These are phyloP conservation scores for Lamellibrachia columna DNA, from an alignment of 2,888 invertebrate species.

Conservation along the genomic window DNA sequence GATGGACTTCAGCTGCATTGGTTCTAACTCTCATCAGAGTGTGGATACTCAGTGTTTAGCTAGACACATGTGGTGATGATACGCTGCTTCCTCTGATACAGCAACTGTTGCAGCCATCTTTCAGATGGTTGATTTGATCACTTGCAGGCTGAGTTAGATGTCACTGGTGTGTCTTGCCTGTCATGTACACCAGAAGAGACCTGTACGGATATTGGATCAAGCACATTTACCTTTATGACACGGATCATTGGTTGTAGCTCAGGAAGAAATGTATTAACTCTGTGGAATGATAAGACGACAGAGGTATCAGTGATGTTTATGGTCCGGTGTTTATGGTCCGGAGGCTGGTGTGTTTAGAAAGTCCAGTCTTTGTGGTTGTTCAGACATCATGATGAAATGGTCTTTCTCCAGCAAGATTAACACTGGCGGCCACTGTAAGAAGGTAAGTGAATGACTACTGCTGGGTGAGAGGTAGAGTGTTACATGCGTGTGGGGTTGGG, in stretches of 20 bases:
- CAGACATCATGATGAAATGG: constrained; percentile 28
- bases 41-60: not conserved
- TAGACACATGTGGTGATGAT: not conserved
- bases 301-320: not conserved
- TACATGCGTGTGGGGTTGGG: no score
- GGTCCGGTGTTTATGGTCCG: not conserved
- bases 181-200: not conserved
- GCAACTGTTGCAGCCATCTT: not conserved
- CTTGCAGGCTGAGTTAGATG: no score
- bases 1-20: not conserved
- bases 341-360: not conserved
- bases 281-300: not conserved
- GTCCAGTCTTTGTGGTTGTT: not conserved
- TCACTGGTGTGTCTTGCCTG: not conserved
- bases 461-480: not conserved
- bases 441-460: constrained; percentile 17
- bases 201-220: not conserved
- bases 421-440: constrained; percentile 18
- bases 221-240: not conserved
- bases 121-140: no score
- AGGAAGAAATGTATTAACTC: not conserved
- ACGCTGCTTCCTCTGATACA: not conserved
- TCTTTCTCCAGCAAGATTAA: constrained; percentile 27
- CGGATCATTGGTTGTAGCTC: no score
- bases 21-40: not conserved